phyloP scores from a whole-genome alignment of 2,797 vertebrate species.

The Rhinogobio ventralis region DNA sequence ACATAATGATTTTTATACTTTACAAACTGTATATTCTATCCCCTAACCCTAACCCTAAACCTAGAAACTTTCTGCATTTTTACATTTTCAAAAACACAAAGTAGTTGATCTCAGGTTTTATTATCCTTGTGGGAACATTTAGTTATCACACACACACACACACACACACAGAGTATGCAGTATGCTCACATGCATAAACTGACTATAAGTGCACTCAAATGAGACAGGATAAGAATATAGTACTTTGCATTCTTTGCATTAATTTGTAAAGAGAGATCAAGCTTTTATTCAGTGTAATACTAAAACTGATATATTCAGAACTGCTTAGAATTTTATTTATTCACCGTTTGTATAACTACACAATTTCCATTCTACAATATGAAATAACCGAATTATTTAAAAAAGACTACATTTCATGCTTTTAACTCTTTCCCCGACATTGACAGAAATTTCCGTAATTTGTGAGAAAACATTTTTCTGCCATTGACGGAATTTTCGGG shows the following conservation, averaged over 20 bases:
- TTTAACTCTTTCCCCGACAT: neutral
- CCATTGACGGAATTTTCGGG: neutral
- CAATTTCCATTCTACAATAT: neutral
- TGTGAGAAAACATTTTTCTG: no score
- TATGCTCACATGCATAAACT: neutral
- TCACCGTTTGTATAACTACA: neutral
- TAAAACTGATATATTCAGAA: constrained; percentile 3
- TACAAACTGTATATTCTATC: no score
- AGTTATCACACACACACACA: neutral
- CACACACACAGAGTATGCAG: no score
- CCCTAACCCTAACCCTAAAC: no score
- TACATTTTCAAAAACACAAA: no score
- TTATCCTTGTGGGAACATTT: no score
- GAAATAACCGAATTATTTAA: neutral
- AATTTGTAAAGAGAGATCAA: neutral
- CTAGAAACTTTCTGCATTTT: no score
- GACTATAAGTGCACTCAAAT: neutral
- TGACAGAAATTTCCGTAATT: neutral
- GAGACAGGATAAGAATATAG: neutral
- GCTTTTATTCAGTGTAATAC: constrained; percentile 11
- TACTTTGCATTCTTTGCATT: neutral
- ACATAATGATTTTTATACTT: no score
- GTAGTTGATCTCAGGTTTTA: no score
- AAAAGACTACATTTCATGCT: neutral
- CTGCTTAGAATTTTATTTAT: neutral